Evolutionary conservation across 2,888 invertebrate genomes (phyloP), one percentile per base, ranked within the genome.

Genomic region (Eucriotettix oculatus): DNA sequence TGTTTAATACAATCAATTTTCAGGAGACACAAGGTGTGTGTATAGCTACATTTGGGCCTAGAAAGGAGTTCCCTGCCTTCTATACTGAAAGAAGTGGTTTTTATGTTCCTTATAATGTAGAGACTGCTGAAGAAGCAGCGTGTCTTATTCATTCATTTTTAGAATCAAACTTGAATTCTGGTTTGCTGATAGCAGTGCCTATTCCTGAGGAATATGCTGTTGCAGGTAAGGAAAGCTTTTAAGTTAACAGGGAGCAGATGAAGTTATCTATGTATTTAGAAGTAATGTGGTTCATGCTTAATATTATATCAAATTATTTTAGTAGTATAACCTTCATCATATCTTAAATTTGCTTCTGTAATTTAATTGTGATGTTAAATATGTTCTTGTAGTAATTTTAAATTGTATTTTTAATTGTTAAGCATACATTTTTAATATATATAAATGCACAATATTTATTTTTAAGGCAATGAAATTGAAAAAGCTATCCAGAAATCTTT

Each of bases 11-110:
- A 1, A 48, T 14, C n/a, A n/a, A n/a, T 61, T 58, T 62, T 10
- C 68, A 92, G 90, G 97, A 98, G 78, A 98, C 96, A 0, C 86
- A 92, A 72, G 96, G 97, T 0, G 95, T 97, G 1, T 88, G 90
- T 67, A 94, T 97, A 0, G 84, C 86, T 44, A 83, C 87, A 0
- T 87, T 83, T 65, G 87, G 89, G 0, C 73, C 78, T 0, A 73
- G 74, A 0, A 74, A 75, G 41, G 80, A 83, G 14, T 99, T 99
- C 74, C 99, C 99, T 1, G 93, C 95, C 52, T 99, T 99, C 76
- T 99, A 95, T 74, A 87, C 89, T 1, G 74, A 80, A 9, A 76
- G 79, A 61, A 95, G 95, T 66, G 79, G 75, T 65, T 72, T 73
- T 66, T 75, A 75, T 60, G 84, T 89, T 0, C 90, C 92, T 0